Evolutionary conservation across 2,888 invertebrate species (phyloP).

Genomic region (Zaprionus obscuricornis): DNA sequence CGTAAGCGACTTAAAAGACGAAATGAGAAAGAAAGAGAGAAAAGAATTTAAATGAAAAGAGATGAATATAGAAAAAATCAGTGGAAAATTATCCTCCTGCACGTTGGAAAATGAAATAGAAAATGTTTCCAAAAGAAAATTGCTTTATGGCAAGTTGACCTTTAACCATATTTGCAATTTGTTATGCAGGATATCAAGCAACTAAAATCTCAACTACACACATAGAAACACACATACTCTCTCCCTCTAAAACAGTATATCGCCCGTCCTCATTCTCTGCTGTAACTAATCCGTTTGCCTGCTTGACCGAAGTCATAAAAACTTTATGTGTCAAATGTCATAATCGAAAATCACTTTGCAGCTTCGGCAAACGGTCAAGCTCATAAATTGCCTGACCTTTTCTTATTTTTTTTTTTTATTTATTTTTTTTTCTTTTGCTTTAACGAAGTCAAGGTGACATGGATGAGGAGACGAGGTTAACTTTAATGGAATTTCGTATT

Average conservation of each 20-base stretch:
- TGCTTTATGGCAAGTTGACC: conserved; percentile 42
- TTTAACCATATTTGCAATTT: conserved; percentile 32
- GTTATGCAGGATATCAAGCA: conserved; percentile 25
- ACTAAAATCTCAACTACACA: no score
- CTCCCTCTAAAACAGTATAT: no score
- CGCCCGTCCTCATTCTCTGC: neutral
- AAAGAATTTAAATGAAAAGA: no score
- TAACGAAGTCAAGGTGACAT: conserved; percentile 18
- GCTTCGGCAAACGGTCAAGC: conserved; percentile 34
- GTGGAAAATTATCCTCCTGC: conserved; percentile 27
- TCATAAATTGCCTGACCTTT: conserved; percentile 46
- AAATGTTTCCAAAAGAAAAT: conserved; percentile 36
- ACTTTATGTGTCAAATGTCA: conserved; percentile 64
- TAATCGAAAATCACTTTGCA: conserved; percentile 65
- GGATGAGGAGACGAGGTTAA: no score
- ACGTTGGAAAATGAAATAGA: conserved; percentile 45
- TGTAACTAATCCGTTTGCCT: conserved; percentile 37
- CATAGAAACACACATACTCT: no score
- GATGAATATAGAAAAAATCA: conserved; percentile 20
- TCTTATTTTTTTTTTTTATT: neutral
- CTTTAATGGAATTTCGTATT: conserved; percentile 34
- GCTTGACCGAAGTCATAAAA: conserved; percentile 43
- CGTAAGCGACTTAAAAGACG: conserved; percentile 14
- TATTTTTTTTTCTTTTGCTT: conserved; percentile 8
- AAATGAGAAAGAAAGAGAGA: neutral